Evolutionary conservation across 2,797 vertebrate species (phyloP).

Genomic region (Enteromius viviparus): DNA sequence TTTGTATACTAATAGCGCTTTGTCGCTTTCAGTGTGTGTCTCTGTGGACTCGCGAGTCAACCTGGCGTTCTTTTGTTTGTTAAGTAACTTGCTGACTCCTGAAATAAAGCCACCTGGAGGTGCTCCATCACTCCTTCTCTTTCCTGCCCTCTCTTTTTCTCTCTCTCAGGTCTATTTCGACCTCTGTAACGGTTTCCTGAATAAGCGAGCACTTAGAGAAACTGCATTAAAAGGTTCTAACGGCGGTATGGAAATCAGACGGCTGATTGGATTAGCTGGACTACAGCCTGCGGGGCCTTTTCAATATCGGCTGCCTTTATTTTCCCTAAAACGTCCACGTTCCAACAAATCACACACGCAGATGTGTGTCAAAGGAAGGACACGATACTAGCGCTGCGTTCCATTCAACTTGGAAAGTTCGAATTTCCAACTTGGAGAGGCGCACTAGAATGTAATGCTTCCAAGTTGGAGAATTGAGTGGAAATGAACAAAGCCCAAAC

Average conservation of each 20-base stretch:
- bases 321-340: constrained; percentile 79
- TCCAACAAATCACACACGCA: constrained; percentile 74
- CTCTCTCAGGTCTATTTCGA: constrained; percentile 68
- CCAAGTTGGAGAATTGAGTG: not conserved
- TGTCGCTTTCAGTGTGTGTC: constrained; percentile 29
- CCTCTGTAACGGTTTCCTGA: constrained; percentile 79
- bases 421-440: not conserved
- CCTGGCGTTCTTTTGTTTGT: constrained; percentile 57
- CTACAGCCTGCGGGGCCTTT: constrained; percentile 74
- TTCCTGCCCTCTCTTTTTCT: constrained; percentile 52
- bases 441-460: not conserved
- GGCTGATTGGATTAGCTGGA: constrained; percentile 81
- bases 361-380: constrained; percentile 35
- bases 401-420: constrained; percentile 7
- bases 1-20: not conserved
- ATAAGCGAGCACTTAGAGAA: constrained; percentile 83
- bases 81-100: constrained; percentile 65
- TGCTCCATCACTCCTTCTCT: constrained; percentile 45
- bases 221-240: constrained; percentile 81
- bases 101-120: constrained; percentile 67
- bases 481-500: not conserved
- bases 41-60: constrained; percentile 45
- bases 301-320: constrained; percentile 74
- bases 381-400: constrained; percentile 43
- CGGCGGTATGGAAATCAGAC: constrained; percentile 83